phyloP scores from a whole-genome alignment of 2,797 vertebrate species.

The Melanotaenia pygmaea region DNA sequence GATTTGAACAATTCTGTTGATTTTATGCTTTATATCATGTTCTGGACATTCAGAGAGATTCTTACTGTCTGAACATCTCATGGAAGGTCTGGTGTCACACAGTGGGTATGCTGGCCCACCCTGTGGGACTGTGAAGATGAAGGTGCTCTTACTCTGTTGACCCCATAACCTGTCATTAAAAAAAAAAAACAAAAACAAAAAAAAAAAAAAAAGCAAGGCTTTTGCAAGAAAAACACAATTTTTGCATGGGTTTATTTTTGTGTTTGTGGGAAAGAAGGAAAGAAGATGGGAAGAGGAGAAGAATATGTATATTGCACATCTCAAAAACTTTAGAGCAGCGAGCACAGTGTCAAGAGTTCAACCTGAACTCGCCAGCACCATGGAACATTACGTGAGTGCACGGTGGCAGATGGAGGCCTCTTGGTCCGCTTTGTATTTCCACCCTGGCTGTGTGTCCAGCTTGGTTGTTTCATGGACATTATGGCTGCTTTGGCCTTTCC shows the following conservation, averaged over 20 bases:
- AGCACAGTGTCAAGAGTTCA: constrained; percentile 68
- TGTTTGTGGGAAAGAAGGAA: constrained; percentile 10
- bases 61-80: constrained; percentile 30
- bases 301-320: constrained; percentile 58
- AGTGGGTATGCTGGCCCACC: constrained; percentile 26
- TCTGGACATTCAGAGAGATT: constrained; percentile 44
- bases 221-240: constrained; percentile 53
- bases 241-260: constrained; percentile 25
- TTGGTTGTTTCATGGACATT: constrained; percentile 52
- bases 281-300: constrained; percentile 8
- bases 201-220: constrained; percentile 39
- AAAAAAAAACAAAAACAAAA: constrained; percentile 13
- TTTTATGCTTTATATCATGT: constrained; percentile 34
- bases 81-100: constrained; percentile 17
- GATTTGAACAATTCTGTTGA: constrained; percentile 17
- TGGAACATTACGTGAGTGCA: constrained; percentile 49
- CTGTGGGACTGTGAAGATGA: constrained; percentile 53
- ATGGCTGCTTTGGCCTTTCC: constrained; percentile 89
- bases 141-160: constrained; percentile 42
- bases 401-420: constrained; percentile 47
- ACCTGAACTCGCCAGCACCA: constrained; percentile 69
- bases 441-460: constrained; percentile 50
- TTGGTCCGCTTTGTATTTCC: constrained; percentile 42
- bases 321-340: constrained; percentile 58
- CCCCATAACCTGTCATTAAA: constrained; percentile 58